Conservation (phyloP, 2,888 invertebrate species). For the Andrena camellia region DNA sequence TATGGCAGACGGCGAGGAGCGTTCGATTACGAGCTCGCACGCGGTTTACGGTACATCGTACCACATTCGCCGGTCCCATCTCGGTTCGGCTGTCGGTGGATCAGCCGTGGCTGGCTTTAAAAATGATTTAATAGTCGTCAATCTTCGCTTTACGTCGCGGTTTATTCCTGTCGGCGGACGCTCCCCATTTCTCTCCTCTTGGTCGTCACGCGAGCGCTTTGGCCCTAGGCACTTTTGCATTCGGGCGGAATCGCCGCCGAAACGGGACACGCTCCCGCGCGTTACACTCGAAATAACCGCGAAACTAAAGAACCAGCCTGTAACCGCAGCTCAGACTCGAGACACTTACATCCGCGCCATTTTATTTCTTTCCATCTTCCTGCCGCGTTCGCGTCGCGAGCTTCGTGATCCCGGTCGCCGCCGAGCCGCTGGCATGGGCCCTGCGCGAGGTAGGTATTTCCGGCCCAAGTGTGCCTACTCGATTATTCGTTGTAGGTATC, state of each 20-base stretch:
- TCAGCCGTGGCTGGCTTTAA: conserved; percentile 41
- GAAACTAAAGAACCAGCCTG: conserved; percentile 17
- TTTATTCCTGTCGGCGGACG: conserved; percentile 19
- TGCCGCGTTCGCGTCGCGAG: not conserved
- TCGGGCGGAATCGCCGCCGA: conserved; percentile 4
- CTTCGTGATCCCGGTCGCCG: not conserved
- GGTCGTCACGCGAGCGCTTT: conserved; percentile 34
- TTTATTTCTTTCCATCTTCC: not conserved
- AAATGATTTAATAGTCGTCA: conserved; percentile 65
- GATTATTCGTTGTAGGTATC: too few relatives aligned
- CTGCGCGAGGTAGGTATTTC: not conserved
- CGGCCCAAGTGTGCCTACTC: not conserved
- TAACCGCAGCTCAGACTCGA: not conserved
- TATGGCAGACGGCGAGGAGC: not conserved
- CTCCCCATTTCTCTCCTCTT: not conserved
- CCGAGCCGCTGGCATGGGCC: not conserved
- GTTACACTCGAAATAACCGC: conserved; percentile 24
- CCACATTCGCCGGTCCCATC: conserved; percentile 61
- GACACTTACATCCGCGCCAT: not conserved
- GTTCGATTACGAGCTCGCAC: not conserved
- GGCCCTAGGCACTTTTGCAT: conserved; percentile 18
- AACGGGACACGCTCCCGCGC: conserved; percentile 9
- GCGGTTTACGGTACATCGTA: conserved; percentile 70
- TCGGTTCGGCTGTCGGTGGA: conserved; percentile 49
- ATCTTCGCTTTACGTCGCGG: conserved; percentile 58